A percentile compares a stretch with the other conserved stretches of the same genome.
Conservation (phyloP, 2,888 invertebrate species). For the Xanthorhoe designata region DNA sequence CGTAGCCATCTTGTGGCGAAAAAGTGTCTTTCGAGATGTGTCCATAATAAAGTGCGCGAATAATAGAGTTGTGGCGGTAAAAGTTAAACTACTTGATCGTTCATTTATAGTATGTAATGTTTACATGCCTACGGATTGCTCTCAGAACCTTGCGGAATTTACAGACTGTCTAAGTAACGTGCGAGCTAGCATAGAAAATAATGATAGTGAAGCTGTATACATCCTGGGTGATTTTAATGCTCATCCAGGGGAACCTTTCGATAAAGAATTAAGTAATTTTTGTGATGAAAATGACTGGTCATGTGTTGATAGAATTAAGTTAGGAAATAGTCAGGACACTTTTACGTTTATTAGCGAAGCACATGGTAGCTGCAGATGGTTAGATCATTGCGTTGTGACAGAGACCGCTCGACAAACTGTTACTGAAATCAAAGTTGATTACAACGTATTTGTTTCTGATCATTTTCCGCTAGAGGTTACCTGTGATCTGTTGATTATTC, state of each 20-base stretch:
- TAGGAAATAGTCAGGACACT: not conserved
- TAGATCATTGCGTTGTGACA: constrained; percentile 16
- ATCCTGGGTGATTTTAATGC: constrained; percentile 25
- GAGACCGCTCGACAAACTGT: constrained; percentile 13
- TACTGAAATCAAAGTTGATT: constrained; percentile 18
- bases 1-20: constrained; percentile 16
- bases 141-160: constrained; percentile 2
- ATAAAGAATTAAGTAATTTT: constrained; percentile 14
- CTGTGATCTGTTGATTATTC: no score
- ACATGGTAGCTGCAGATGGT: constrained; percentile 10
- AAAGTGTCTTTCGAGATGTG: constrained; percentile 12
- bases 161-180: constrained; percentile 10
- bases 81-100: no score
- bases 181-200: not conserved
- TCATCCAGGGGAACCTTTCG: constrained; percentile 10
- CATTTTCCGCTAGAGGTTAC: constrained; percentile 22
- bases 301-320: constrained; percentile 15
- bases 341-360: constrained; percentile 22
- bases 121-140: constrained; percentile 21
- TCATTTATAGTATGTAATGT: no score
- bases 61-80: constrained; percentile 5
- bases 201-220: constrained; percentile 8
- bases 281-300: constrained; percentile 13
- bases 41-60: not conserved
- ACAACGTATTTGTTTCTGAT: constrained; percentile 22